phyloP scores from a whole-genome alignment of 2,113 vertebrate species.

The Hypocryptadius cinnamomeus region DNA sequence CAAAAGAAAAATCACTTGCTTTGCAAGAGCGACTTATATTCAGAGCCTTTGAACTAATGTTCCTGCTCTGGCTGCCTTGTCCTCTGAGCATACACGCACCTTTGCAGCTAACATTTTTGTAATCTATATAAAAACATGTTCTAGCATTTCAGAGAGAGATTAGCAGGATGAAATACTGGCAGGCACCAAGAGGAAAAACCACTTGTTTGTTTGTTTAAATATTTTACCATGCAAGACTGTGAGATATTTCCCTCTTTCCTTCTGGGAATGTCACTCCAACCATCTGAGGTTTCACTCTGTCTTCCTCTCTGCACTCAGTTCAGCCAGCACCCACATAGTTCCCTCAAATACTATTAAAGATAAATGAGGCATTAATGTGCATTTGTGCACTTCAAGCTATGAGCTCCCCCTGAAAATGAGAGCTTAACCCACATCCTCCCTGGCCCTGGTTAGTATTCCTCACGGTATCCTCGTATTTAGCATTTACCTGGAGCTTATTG shows the following conservation, averaged over 20 bases:
- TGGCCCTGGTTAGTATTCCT: neutral
- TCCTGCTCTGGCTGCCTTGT: neutral
- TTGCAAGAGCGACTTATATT: slow-evolving; percentile 25
- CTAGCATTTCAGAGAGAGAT: slow-evolving; percentile 60
- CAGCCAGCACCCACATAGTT: neutral
- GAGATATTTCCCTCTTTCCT: slow-evolving; percentile 4
- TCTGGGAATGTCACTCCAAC: neutral
- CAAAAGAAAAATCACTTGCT: neutral
- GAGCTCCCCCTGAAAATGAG: neutral
- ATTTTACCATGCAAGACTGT: slow-evolving; percentile 34
- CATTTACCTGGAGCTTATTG: slow-evolving; percentile 17
- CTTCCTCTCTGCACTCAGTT: neutral
- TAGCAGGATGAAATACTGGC: slow-evolving; percentile 35
- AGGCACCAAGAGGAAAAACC: slow-evolving; percentile 28
- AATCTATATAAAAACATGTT: slow-evolving; percentile 55
- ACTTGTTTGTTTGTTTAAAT: slow-evolving; percentile 60
- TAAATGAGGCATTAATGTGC: neutral
- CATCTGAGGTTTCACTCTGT: neutral
- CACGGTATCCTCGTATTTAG: neutral
- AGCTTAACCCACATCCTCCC: neutral
- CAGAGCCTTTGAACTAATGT: slow-evolving; percentile 30
- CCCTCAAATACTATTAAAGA: neutral
- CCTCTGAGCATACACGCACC: slow-evolving; percentile 17
- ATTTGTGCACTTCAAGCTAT: neutral
- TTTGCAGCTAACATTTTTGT: slow-evolving; percentile 4